phyloP scores from a whole-genome alignment of 2,888 invertebrate genomes.

The Boloria euphrosyne region DNA sequence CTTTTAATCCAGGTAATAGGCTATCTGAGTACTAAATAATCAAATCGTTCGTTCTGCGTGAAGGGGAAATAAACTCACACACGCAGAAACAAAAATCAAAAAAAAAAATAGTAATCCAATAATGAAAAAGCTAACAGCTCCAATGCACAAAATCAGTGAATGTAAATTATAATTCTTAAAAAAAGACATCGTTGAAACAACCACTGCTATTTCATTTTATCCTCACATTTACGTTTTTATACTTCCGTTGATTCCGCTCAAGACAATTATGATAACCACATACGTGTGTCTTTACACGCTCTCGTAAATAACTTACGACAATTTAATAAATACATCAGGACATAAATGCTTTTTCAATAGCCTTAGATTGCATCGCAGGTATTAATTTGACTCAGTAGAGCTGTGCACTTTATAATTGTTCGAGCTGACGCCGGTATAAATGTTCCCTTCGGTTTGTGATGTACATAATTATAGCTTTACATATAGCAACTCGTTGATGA shows the following conservation, averaged over 20 bases:
- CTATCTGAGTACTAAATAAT: too few species aligned
- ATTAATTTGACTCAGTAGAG: constrained; percentile 70
- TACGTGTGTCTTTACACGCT: constrained; percentile 24
- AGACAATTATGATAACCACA: constrained; percentile 40
- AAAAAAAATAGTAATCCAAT: too few species aligned
- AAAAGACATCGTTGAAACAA: neutral
- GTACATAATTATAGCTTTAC: constrained; percentile 21
- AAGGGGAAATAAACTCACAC: too few species aligned
- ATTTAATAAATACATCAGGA: constrained; percentile 79
- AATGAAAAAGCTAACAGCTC: too few species aligned
- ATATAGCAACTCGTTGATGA: constrained; percentile 19
- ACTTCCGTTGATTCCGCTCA: constrained; percentile 29
- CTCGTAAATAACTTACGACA: constrained; percentile 73
- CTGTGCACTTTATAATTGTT: constrained; percentile 65
- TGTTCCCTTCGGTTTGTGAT: constrained; percentile 21
- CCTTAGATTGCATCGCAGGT: constrained; percentile 64
- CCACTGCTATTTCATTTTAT: neutral
- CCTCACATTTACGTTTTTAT: constrained; percentile 14
- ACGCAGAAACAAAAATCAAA: too few species aligned
- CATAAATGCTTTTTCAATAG: constrained; percentile 73
- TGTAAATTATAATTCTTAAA: too few species aligned
- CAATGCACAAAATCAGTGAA: too few species aligned
- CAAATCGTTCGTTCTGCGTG: too few species aligned
- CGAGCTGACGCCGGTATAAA: constrained; percentile 39
- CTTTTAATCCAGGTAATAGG: too few species aligned